Conservation (phyloP, 2,113 vertebrate genomes). For the Oncorhynchus clarkii region DNA sequence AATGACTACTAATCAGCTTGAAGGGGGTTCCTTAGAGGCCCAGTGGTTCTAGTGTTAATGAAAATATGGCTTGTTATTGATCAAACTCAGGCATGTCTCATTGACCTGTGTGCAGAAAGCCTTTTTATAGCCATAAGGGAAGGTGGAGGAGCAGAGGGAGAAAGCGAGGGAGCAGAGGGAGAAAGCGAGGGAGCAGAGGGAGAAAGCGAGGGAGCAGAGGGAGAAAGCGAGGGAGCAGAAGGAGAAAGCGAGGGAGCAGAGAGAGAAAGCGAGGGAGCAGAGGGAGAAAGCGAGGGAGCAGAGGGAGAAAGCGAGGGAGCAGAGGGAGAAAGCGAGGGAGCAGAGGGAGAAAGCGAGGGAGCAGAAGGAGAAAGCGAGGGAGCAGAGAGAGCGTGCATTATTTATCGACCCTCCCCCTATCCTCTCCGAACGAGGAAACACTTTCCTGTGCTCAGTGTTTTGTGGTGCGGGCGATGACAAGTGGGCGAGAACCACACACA, state of each 20-base stretch:
- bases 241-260: no score
- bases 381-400: conserved; percentile 19
- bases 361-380: not conserved
- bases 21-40: no score
- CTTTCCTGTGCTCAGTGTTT: conserved; percentile 7
- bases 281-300: not conserved
- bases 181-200: not conserved
- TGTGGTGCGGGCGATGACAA: conserved; percentile 15
- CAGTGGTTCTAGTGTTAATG: not conserved
- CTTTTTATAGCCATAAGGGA: conserved; percentile 1
- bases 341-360: no score
- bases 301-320: no score
- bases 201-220: no score
- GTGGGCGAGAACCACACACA: conserved; percentile 17
- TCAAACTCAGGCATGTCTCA: conserved; percentile 19
- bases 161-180: not conserved
- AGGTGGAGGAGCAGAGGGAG: not conserved
- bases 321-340: no score
- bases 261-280: no score
- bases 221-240: no score
- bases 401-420: conserved; percentile 20
- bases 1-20: no score
- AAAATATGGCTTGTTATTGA: conserved; percentile 25
- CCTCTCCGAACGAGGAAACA: not conserved
- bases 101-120: conserved; percentile 1